Evolutionary conservation across 2,888 invertebrate species (phyloP).

Genomic region (Ophioninae sp.): DNA sequence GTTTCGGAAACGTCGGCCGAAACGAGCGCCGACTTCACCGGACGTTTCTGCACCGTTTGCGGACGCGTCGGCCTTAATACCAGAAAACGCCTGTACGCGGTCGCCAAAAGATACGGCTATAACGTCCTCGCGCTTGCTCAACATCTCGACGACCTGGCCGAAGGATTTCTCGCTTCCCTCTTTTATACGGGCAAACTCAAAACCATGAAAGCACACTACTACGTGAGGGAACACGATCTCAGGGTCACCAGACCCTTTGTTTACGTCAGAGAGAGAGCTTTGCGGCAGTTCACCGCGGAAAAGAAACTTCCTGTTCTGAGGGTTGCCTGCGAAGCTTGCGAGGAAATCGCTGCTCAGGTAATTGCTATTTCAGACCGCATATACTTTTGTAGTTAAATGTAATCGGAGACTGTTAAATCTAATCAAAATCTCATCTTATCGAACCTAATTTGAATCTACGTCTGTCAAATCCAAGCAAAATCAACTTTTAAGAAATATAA

Average conservation of each 20-base stretch:
- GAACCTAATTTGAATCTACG: too few species aligned
- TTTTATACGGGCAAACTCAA: conserved; percentile 90
- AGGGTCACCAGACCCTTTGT: conserved; percentile 93
- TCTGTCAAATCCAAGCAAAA: too few species aligned
- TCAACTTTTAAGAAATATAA: too few species aligned
- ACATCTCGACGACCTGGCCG: conserved; percentile 91
- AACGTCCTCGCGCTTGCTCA: conserved; percentile 95
- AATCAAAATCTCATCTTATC: too few species aligned
- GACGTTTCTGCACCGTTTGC: conserved; percentile 54
- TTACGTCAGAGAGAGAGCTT: conserved; percentile 90
- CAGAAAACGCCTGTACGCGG: conserved; percentile 88
- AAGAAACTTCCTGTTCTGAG: conserved; percentile 88
- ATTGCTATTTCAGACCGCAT: conserved; percentile 37
- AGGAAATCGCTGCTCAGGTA: conserved; percentile 82
- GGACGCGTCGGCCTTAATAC: conserved; percentile 58
- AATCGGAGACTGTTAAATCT: too few species aligned
- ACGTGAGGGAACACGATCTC: conserved; percentile 90
- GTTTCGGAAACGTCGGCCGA: neutral
- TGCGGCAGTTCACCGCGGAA: conserved; percentile 88
- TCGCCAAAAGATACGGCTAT: conserved; percentile 89
- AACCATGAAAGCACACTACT: conserved; percentile 91
- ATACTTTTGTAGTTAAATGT: too few species aligned
- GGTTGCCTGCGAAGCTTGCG: conserved; percentile 80
- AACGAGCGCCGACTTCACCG: conserved; percentile 31
- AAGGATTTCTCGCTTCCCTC: conserved; percentile 90